A percentile compares a stretch with the other conserved stretches of the same genome.
Evolutionary conservation across 2,888 invertebrate species (phyloP).

Genomic region (Oligia latruncula): DNA sequence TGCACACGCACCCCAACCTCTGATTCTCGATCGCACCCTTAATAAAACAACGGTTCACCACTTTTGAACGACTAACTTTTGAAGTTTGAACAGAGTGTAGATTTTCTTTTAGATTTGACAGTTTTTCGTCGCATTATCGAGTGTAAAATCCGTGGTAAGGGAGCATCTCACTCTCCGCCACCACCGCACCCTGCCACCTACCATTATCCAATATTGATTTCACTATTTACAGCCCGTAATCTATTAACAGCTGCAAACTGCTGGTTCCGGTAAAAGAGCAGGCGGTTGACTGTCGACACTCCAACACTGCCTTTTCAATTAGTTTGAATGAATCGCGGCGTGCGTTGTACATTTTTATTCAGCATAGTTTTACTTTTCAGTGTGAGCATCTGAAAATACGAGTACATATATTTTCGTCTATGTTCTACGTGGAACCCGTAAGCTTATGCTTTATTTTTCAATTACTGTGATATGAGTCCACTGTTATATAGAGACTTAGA

Average conservation of each 20-base stretch:
- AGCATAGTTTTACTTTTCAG: constrained; percentile 8
- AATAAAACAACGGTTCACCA: constrained; percentile 23
- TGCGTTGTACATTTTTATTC: constrained; percentile 3
- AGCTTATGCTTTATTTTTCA: neutral
- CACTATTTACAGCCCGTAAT: constrained; percentile 86
- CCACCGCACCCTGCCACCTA: constrained; percentile 80
- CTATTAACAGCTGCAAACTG: constrained; percentile 81
- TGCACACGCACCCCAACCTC: constrained; percentile 82
- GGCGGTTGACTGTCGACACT: constrained; percentile 29
- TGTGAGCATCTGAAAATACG: neutral
- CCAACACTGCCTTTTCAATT: constrained; percentile 41
- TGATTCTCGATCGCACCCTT: constrained; percentile 73
- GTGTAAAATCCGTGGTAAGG: constrained; percentile 74
- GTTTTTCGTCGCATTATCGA: constrained; percentile 6
- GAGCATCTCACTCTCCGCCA: constrained; percentile 73
- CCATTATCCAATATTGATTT: constrained; percentile 88
- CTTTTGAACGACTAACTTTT: constrained; percentile 1
- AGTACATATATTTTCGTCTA: neutral
- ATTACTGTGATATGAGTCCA: neutral
- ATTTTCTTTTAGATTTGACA: neutral
- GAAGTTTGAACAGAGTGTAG: neutral
- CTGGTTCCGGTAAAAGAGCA: constrained; percentile 68
- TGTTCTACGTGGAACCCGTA: neutral
- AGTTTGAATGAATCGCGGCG: constrained; percentile 27
- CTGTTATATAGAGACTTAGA: neutral